Base-by-base conservation (phyloP, 2,888 invertebrate genomes). In the Lithophane leautieri region DNA sequence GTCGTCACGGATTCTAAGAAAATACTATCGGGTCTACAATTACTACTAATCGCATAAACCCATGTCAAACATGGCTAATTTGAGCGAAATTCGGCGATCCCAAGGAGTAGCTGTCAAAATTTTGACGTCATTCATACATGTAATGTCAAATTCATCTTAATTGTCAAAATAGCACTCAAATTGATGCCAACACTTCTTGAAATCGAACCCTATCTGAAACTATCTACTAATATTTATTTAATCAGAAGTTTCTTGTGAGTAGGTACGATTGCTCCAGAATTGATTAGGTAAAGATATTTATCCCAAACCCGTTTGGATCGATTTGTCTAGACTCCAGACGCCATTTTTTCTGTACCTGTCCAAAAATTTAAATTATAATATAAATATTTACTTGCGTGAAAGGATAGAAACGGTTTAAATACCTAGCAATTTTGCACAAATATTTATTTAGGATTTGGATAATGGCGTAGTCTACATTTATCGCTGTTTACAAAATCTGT, bases 241-340 rank as follows among this genome's bases (percentile, higher is more conserved):
- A 40, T 58, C 12, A 28, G 16, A 56, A 34, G 9, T 56, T 54
- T 62, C 12, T 66, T 28, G 19, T 16, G 25, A 56, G 52, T 25
- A 34, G 9, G 2, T n/a, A 47, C 19, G n/a, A 62, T 68, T 34
- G 52, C 60, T 71, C n/a, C 40, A 76, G 16, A 70, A 54, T 50
- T 50, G 50, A 9, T 54, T 50, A 25, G 25, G 22, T 77, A 60
- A 42, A 54, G 34, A 14, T 40, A 62, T 47, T 61, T 58, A 63
- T 74, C 56, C 22, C 66, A 40, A 70, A 83, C 54, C 25, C 28
- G n/a, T 65, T 72, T 52, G 65, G 69, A 83, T 82, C 84, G 74
- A 83, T 79, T 54, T 79, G 84, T 82, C 82, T 82, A 82, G 82
- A 83, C 83, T 78, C 47, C 19, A 68, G 70, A 56, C 61, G 42